Percentiles rank a stretch among this genome's conserved stretches.
Conservation (phyloP, 2,888 invertebrate genomes). For the Dendrolimus pini region DNA sequence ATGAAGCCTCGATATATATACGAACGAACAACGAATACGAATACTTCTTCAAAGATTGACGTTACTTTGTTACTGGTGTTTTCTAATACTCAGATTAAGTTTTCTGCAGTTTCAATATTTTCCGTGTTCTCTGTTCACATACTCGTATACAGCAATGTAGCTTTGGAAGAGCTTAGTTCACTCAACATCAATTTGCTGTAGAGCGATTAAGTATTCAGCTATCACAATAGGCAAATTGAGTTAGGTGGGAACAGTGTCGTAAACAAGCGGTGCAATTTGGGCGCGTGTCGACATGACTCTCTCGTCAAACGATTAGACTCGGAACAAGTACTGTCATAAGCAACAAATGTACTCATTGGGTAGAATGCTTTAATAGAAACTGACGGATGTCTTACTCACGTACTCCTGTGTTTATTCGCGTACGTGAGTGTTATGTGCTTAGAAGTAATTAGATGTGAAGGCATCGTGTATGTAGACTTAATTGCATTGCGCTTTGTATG, state of each 20-base stretch:
- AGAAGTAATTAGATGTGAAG: slow-evolving; percentile 24
- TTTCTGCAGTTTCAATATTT: too few species aligned
- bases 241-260: slow-evolving; percentile 36
- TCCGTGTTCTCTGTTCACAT: too few species aligned
- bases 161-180: background rate
- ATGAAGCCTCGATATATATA: too few species aligned
- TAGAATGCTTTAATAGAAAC: slow-evolving; percentile 31
- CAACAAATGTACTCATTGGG: slow-evolving; percentile 30
- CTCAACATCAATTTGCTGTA: slow-evolving; percentile 8
- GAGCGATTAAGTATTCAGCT: slow-evolving; percentile 27
- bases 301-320: slow-evolving; percentile 41
- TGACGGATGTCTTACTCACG: slow-evolving; percentile 19
- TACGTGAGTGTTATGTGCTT: slow-evolving; percentile 8
- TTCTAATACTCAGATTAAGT: too few species aligned
- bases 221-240: slow-evolving; percentile 33
- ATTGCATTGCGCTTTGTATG: slow-evolving; percentile 31
- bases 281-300: slow-evolving; percentile 33
- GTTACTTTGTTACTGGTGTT: too few species aligned
- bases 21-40: too few species aligned
- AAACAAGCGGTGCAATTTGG: slow-evolving; percentile 49
- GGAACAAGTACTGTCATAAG: slow-evolving; percentile 38
- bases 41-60: too few species aligned
- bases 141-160: too few species aligned
- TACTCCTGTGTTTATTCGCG: slow-evolving; percentile 4
- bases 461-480: slow-evolving; percentile 13